Base-by-base conservation (phyloP, 1,140 invertebrate species). In the Drosophila melanogaster region DNA sequence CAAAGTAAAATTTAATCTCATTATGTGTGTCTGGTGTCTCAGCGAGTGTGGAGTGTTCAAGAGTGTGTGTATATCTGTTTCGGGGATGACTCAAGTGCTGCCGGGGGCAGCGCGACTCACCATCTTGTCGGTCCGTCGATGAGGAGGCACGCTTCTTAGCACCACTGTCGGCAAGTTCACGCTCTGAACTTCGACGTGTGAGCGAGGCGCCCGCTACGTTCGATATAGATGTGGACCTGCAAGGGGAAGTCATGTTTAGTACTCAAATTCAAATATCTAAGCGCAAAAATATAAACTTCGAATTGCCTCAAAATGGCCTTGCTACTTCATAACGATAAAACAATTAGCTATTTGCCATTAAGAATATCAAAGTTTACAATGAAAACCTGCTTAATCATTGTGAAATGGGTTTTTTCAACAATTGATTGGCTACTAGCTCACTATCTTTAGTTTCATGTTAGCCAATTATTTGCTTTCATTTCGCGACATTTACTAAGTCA, bases 91-190 rank as follows among this genome's bases (percentile, higher is more conserved):
- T 47, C 35, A 41, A 22, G 26, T 41, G 30, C 35, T 3, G 35
- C 33, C 14, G 11, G 24, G 24, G 46, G 41, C 50, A 37, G 33
- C 17, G 24, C 43, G 6, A 90, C 94, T 93, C 90, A 95, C 95
- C 95, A 94, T 95, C 95, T 77, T 95, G 95, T 75, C 95, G 93
- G 90, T 96, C 95, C 55, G 96, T 93, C 37, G 96, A 96, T 50
- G 96, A 96, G 50, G 95, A 96, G 51, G 95, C 95, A 80, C 96
- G 94, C 93, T 97, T 97, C 92, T 96, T 97, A 91, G 95, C 96
- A 79, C 95, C 95, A 80, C 95, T 95, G 71, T 96, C 95, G 79
- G 94, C 94, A 58, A 97, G 93, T 86, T 97, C 96, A 43, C 96
- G 94, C 92, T 97, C 96, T 44, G 96, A 97, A 75, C 96, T 96